Percentiles rank a stretch among this genome's conserved stretches.
phyloP scores from a whole-genome alignment of 2,113 vertebrate species.

The Proteles cristata region DNA sequence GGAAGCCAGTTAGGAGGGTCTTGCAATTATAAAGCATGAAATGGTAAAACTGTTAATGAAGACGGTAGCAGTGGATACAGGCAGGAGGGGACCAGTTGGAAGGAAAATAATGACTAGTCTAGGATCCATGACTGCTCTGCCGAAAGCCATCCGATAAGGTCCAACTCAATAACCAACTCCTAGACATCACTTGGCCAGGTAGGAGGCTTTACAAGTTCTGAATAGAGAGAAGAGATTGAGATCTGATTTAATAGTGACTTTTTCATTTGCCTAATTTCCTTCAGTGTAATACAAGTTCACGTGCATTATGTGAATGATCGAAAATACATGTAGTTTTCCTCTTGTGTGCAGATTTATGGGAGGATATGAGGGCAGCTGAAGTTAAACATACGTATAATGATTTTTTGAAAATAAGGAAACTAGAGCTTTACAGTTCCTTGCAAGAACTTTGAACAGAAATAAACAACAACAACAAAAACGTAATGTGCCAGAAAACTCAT shows the following conservation, averaged over 20 bases:
- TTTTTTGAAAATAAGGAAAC: slow-evolving; percentile 60
- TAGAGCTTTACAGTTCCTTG: slow-evolving; percentile 58
- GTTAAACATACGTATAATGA: slow-evolving; percentile 63
- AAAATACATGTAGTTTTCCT: slow-evolving; percentile 35
- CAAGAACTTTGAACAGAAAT: slow-evolving; percentile 31
- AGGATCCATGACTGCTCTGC: neutral
- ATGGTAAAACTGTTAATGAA: neutral
- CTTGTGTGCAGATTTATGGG: slow-evolving; percentile 32
- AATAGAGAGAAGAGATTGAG: neutral
- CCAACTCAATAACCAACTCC: neutral
- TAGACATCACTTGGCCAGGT: neutral
- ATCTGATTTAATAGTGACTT: slow-evolving; percentile 1
- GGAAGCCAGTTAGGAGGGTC: neutral
- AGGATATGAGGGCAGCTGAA: neutral
- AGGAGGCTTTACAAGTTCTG: neutral
- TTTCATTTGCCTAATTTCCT: slow-evolving; percentile 57
- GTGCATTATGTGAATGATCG: slow-evolving; percentile 33
- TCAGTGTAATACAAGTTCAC: neutral
- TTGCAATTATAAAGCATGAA: neutral
- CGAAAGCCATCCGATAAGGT: slow-evolving; percentile 26
- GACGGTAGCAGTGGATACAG: neutral
- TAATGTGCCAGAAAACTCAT: slow-evolving; percentile 34
- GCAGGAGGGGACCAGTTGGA: neutral
- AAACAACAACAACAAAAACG: neutral
- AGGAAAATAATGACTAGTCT: neutral